These are phyloP conservation scores for Hypena proboscidalis DNA, from an alignment of 2,888 invertebrate genomes.

Conservation along the genomic window DNA sequence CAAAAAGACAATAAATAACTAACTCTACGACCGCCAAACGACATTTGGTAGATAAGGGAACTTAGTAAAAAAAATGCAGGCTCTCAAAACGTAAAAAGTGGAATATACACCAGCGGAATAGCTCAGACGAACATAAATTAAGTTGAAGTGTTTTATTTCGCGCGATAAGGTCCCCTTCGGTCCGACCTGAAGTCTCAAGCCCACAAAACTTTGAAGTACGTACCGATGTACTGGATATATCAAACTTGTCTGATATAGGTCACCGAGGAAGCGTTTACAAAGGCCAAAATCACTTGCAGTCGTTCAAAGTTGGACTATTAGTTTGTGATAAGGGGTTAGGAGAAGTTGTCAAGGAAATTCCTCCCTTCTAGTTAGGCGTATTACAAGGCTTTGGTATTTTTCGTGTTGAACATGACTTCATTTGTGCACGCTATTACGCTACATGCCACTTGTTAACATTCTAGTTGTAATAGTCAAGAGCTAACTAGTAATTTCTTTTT, in stretches of 20 bases:
- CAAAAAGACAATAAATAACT: constrained; percentile 51
- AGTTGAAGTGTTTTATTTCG: constrained; percentile 71
- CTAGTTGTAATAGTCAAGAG: no score
- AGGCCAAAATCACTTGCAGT: constrained; percentile 73
- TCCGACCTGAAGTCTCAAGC: constrained; percentile 40
- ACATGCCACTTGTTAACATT: constrained; percentile 2
- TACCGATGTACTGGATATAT: constrained; percentile 63
- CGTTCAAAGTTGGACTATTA: constrained; percentile 60
- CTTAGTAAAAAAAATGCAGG: constrained; percentile 53
- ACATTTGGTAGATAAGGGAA: constrained; percentile 55
- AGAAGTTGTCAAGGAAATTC: constrained; percentile 37
- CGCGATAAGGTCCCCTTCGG: constrained; percentile 69
- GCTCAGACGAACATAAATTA: constrained; percentile 67
- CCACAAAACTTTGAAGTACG: constrained; percentile 62
- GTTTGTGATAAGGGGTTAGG: constrained; percentile 60
- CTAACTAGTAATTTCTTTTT: no score
- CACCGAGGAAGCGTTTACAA: constrained; percentile 62
- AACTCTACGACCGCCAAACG: constrained; percentile 42
- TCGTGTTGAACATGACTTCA: constrained; percentile 7
- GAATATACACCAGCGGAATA: constrained; percentile 45
- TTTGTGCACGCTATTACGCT: constrained; percentile 5
- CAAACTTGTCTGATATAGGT: constrained; percentile 78
- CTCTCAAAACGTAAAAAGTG: constrained; percentile 40
- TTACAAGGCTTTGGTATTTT: constrained; percentile 6
- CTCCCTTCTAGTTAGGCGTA: constrained; percentile 17